These are phyloP conservation scores for Tupiocoris notatus DNA, from an alignment of 2,888 invertebrate species.

Conservation along the genomic window DNA sequence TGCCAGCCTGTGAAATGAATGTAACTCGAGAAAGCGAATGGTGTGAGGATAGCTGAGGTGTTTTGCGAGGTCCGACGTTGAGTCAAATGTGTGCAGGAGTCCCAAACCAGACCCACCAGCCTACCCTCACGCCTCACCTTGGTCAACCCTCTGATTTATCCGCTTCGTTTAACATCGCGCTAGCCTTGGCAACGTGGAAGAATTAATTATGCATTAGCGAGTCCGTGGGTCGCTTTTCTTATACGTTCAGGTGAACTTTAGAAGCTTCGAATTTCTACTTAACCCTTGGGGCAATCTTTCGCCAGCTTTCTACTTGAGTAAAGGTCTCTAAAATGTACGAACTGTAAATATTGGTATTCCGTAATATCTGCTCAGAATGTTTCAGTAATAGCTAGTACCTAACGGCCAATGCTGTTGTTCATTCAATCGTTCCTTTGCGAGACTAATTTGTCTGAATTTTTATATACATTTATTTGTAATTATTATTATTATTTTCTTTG, in stretches of 20 bases:
- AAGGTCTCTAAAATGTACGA: too few relatives aligned
- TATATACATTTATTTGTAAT: too few relatives aligned
- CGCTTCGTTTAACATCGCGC: slow-evolving; percentile 26
- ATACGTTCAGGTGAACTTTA: neutral
- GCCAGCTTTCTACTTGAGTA: too few relatives aligned
- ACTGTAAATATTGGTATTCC: too few relatives aligned
- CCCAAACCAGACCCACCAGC: neutral
- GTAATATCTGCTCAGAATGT: too few relatives aligned
- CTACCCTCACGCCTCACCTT: neutral
- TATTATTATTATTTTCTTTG: too few relatives aligned
- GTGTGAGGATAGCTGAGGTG: neutral
- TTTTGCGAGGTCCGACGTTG: neutral
- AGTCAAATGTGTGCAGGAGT: neutral
- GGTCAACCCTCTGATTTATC: slow-evolving; percentile 34
- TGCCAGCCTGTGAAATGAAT: neutral
- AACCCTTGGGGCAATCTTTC: too few relatives aligned
- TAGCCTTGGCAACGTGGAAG: slow-evolving; percentile 18
- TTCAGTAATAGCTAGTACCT: too few relatives aligned
- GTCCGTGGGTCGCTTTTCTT: slow-evolving; percentile 27
- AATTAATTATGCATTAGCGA: slow-evolving; percentile 38
- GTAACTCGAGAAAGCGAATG: neutral
- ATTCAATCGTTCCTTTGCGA: too few relatives aligned
- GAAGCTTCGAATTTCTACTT: neutral
- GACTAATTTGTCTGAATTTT: too few relatives aligned
- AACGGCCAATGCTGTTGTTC: too few relatives aligned